Conservation (phyloP, 2,797 vertebrate genomes). For the Spinus olivaceus region DNA sequence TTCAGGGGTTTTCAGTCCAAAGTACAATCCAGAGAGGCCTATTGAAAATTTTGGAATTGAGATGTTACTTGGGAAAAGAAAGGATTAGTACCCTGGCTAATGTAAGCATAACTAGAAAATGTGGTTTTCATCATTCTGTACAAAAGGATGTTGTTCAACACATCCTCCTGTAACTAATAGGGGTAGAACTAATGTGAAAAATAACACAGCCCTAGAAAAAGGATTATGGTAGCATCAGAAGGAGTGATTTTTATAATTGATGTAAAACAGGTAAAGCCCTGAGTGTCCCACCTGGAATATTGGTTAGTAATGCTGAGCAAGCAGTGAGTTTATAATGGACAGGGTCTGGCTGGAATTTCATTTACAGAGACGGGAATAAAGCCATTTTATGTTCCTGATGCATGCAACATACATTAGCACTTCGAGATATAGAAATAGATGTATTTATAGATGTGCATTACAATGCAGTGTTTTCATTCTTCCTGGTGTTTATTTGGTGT, state of each 20-base stretch:
- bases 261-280: constrained; percentile 45
- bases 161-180: constrained; percentile 33
- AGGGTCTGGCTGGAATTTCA: background rate
- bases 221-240: background rate
- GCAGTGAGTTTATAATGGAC: background rate
- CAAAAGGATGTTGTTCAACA: constrained; percentile 15
- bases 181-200: constrained; percentile 54
- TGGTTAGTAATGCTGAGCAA: constrained; percentile 48
- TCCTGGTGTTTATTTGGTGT: background rate
- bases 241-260: background rate
- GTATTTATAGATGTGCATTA: background rate
- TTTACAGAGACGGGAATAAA: background rate
- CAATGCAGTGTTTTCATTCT: background rate
- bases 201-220: constrained; percentile 27
- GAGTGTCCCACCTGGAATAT: constrained; percentile 47
- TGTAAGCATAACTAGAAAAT: constrained; percentile 62
- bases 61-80: constrained; percentile 25
- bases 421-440: background rate
- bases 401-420: background rate
- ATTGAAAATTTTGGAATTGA: constrained; percentile 5
- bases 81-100: constrained; percentile 38
- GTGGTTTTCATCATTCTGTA: background rate
- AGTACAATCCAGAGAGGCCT: background rate
- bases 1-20: background rate
- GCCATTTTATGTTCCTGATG: background rate